Evolutionary conservation across 2,888 invertebrate species (phyloP), one percentile per base, ranked within the genome.

Genomic region (Alsophila aescularia): DNA sequence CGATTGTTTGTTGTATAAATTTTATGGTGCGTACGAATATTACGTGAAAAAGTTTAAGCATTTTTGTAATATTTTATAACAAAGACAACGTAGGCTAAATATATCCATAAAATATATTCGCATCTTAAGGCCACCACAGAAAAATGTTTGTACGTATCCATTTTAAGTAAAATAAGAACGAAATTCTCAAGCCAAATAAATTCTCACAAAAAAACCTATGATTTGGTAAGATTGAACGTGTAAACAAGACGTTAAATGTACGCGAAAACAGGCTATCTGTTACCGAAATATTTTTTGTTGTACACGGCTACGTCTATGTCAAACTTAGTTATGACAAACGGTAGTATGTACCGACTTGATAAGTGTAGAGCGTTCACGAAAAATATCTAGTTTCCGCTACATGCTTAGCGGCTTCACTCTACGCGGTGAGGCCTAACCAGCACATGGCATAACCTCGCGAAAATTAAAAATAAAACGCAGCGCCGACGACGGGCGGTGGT

Each of bases 401-500:
- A 37, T 14, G 29, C 13, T 24, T 31, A 12, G 12, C 31, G 7
- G 21, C 34, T 42, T 44, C 44, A 43, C 32, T 40, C 27, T 27
- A 39, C 36, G 8, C 42, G 18, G 16, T 34, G 42, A 52, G 50
- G 51, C 53, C 51, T 40, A 62, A 58, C 58, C 60, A 60, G 59
- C 65, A 59, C 62, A 67, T 41, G 50, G 32, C 48, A 48, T 70
- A 70, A 65, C 72, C 69, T 73, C 71, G 75, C 70, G 58, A 76
- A 76, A 75, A 45, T 76, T 78, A 78, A 78, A 82, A 79, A 80
- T 80, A 79, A 78, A 78, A 76, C 70, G 59, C 57, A 53, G 52
- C 54, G 52, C 16, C 37, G 48, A 52, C 52, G 50, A 47, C 50
- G 64, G 13, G 8, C 14, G 21, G 47, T 60, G 70, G 8, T n/a